Evolutionary conservation across 37 sponge, comb jelly and placozoan species (phyloP), one percentile per base, ranked within the genome.

Genomic region (Tethya wilhelma): DNA sequence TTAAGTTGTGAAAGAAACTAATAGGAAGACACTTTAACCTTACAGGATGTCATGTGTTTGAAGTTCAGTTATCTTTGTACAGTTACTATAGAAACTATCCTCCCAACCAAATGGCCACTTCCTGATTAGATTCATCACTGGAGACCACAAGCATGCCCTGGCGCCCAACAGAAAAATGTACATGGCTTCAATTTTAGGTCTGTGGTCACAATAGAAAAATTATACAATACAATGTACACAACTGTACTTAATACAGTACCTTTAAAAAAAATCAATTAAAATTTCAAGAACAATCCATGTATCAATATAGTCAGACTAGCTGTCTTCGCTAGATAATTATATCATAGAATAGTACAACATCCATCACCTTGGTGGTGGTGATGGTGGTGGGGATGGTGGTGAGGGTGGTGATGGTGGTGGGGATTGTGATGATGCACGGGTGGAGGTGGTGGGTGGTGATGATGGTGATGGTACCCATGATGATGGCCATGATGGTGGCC

Each of bases 321-420:
- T 5, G 44, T 40, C 59, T 56, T 84, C n/a, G n/a, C n/a, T n/a
- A n/a, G n/a, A n/a, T n/a, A n/a, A n/a, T n/a, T n/a, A n/a, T n/a
- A n/a, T n/a, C 68, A 84, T 9, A 84, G 31, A 33, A 84, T 84
- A 2, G 38, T 55, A 33, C 84, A 84, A 59, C 84, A 84, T 56
- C 64, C 82, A 29, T 41, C 34, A 6, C 32, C 20, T 0, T 80
- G 59, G 30, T 75, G 67, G 25, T 53, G 53, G 32, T 83, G 84
- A 30, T 73, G 74, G 39, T 66, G 76, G 59, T 67, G 76, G 40
- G 38, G 76, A 38, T 64, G 76, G 43, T 14, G 53, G 53, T 49
- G 14, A 49, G 14, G 14, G 14, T 14, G 53, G 53, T 49, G 53
- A 14, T 49, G 53, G 14, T 49, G 53, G 53, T 49, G 14, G 14